Percentiles rank a stretch among this genome's conserved stretches.
These are phyloP conservation scores for Parapsyche elsis DNA, from an alignment of 1,140 invertebrate species.

Conservation along the genomic window DNA sequence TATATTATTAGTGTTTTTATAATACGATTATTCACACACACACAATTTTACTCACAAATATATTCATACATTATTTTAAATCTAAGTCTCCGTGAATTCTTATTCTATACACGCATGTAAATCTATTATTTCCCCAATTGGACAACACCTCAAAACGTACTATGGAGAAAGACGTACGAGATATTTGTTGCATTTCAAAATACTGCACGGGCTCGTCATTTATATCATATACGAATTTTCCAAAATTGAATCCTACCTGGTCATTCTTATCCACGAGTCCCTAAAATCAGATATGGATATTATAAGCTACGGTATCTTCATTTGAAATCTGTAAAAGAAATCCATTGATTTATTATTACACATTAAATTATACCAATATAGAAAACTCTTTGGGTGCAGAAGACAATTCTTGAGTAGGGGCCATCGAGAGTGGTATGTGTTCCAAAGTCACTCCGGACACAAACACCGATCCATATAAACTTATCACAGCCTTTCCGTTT, in stretches of 20 bases:
- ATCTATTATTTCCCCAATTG: not conserved
- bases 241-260: not conserved
- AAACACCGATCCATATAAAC: not conserved
- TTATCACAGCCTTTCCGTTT: not conserved
- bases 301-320: not conserved
- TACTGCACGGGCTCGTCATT: not conserved
- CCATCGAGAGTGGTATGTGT: conserved; percentile 9
- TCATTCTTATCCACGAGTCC: not conserved
- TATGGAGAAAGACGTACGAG: not conserved
- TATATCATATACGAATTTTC: not conserved
- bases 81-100: not conserved
- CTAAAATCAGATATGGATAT: not conserved
- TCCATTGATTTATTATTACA: not conserved
- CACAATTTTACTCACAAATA: no score
- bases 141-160: not conserved
- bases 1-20: no score
- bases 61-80: no score
- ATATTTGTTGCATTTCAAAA: not conserved
- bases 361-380: not conserved
- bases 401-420: conserved; percentile 15
- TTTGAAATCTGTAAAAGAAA: not conserved
- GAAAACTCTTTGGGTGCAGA: conserved; percentile 16
- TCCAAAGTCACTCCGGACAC: conserved; percentile 10
- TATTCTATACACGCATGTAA: conserved; percentile 4
- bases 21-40: no score